Conservation (phyloP, 2,113 vertebrate genomes). For the Bos javanicus region DNA sequence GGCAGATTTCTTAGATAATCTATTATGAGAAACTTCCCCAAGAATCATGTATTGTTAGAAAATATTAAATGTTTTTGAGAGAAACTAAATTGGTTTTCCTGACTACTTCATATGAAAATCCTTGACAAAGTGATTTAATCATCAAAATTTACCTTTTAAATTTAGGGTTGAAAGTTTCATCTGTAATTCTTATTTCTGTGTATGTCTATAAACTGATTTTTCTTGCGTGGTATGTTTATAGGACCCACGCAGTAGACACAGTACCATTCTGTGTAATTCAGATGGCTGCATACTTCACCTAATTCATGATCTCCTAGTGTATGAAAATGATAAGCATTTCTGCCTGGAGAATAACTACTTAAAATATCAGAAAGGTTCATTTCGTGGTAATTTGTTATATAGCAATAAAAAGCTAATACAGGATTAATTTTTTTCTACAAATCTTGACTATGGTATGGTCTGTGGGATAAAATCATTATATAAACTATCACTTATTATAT, state of each 20-base stretch:
- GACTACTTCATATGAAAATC: neutral
- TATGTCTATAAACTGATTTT: neutral
- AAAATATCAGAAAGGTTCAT: neutral
- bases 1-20: neutral
- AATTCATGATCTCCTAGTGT: neutral
- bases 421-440: neutral
- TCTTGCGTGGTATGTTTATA: neutral
- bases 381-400: neutral
- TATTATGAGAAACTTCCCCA: neutral
- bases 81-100: neutral
- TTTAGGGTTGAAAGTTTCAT: neutral
- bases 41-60: neutral
- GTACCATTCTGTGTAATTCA: neutral
- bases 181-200: neutral
- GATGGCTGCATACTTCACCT: neutral
- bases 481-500: neutral
- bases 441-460: neutral
- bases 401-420: neutral
- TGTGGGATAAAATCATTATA: neutral
- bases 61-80: slow-evolving; percentile 3
- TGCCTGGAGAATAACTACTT: neutral
- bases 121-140: neutral
- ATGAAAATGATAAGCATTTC: neutral
- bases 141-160: neutral
- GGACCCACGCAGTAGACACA: neutral